phyloP scores from a whole-genome alignment of 2,113 vertebrate genomes.

The Penelope pileata region DNA sequence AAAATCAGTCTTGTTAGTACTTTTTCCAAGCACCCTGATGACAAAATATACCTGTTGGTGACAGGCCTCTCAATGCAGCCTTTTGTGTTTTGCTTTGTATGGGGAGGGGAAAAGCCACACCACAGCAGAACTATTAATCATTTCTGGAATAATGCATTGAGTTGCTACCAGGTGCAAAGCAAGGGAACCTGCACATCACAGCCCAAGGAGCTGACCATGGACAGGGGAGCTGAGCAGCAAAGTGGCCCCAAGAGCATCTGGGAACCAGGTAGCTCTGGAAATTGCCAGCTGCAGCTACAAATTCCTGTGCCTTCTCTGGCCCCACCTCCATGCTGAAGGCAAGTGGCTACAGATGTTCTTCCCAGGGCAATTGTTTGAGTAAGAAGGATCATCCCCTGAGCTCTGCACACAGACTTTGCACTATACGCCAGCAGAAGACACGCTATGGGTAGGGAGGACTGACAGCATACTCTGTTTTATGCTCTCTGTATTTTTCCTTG shows the following conservation, averaged over 20 bases:
- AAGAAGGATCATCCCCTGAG: neutral
- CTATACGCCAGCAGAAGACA: neutral
- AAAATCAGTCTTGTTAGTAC: neutral
- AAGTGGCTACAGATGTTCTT: neutral
- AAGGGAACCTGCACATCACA: neutral
- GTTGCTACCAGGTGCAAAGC: neutral
- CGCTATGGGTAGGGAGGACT: neutral
- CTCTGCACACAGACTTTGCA: neutral
- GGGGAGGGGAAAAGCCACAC: neutral
- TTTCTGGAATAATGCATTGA: neutral
- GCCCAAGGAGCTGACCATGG: neutral
- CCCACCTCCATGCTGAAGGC: no score
- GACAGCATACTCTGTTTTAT: neutral
- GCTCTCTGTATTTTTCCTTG: neutral
- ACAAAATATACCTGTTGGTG: neutral
- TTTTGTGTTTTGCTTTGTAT: neutral
- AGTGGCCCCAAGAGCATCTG: neutral
- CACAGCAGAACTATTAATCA: neutral
- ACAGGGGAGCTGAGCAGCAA: neutral
- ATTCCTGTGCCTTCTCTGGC: no score
- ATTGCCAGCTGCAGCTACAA: neutral
- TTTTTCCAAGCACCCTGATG: neutral
- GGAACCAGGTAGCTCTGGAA: neutral
- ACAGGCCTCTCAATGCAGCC: neutral
- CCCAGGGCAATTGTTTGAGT: neutral